Evolutionary conservation across 2,888 invertebrate genomes (phyloP), one percentile per base, ranked within the genome.

Genomic region (Tenthredo livida): DNA sequence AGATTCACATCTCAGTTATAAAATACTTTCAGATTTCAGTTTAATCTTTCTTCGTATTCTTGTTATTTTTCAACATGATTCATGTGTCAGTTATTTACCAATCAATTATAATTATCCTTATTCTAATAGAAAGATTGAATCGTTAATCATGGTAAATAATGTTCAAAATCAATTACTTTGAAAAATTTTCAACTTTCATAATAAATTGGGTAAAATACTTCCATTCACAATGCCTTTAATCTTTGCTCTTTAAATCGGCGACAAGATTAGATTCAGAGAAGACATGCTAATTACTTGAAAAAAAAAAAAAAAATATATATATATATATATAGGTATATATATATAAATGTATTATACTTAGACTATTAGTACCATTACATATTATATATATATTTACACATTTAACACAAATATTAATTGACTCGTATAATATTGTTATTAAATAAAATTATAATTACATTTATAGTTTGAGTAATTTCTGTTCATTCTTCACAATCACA

Each of bases 371-470:
- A 75, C n/a, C n/a, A 75, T 75, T 47, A 40, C 50, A 77, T 77
- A 50, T 50, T 77, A 77, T 77, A 77, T 77, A 77, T 80, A 80
- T 80, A 80, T 80, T 80, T 80, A 80, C 80, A 80, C 61, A 65
- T 47, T 61, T 61, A 80, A 80, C 58, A 40, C 61, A 80, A 37
- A 80, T 61, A 80, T 54, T 29, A 77, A 77, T 77, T 77, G 88
- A 87, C 87, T 89, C 87, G 86, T 90, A 90, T 90, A 89, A 90
- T 86, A 89, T 88, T 91, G 91, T 91, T 91, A 91, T 88, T 88
- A 87, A 91, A 91, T 90, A 91, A 89, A 87, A 89, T 88, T 88
- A 88, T 86, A 82, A 88, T 89, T 90, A 89, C 89, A 90, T 90
- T 90, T 87, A 90, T 88, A 88, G 86, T 77, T 73, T 84, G 37